phyloP scores from a whole-genome alignment of 2,888 invertebrate species.

The Drosophila pseudotakahashii region DNA sequence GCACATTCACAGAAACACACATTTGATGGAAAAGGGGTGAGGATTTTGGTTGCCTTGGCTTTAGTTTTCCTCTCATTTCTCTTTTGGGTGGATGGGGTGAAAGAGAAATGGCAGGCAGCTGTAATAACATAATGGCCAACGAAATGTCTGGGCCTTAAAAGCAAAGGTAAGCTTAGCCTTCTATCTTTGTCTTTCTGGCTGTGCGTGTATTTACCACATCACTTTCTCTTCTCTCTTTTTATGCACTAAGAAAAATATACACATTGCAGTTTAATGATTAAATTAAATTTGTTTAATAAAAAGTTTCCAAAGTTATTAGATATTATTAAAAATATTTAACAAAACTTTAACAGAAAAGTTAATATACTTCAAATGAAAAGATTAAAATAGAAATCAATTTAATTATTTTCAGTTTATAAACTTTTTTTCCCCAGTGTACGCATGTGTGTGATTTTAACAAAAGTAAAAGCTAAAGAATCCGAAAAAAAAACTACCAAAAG shows the following conservation, averaged over 20 bases:
- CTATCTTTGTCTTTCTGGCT: constrained; percentile 1
- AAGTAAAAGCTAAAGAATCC: constrained; percentile 35
- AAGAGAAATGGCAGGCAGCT: constrained; percentile 47
- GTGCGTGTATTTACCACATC: not conserved
- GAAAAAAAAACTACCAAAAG: constrained; percentile 35
- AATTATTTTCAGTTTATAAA: too few relatives aligned
- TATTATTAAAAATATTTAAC: too few relatives aligned
- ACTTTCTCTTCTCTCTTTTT: not conserved
- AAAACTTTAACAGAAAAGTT: too few relatives aligned
- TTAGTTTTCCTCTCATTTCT: constrained; percentile 6
- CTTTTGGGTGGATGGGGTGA: not conserved
- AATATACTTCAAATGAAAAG: not conserved
- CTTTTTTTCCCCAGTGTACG: not conserved
- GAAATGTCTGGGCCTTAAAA: constrained; percentile 64
- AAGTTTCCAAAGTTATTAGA: too few relatives aligned
- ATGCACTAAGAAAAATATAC: constrained; percentile 2
- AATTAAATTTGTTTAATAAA: too few relatives aligned
- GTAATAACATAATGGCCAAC: constrained; percentile 72
- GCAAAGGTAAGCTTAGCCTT: constrained; percentile 57
- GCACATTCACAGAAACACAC: constrained; percentile 14
- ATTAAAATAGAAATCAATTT: too few relatives aligned
- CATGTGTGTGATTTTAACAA: constrained; percentile 28
- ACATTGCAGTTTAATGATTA: too few relatives aligned
- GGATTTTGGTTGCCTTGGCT: constrained; percentile 24
- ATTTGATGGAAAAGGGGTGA: not conserved